Conservation (phyloP, 2,797 vertebrate species). For the Buceros bicornis region DNA sequence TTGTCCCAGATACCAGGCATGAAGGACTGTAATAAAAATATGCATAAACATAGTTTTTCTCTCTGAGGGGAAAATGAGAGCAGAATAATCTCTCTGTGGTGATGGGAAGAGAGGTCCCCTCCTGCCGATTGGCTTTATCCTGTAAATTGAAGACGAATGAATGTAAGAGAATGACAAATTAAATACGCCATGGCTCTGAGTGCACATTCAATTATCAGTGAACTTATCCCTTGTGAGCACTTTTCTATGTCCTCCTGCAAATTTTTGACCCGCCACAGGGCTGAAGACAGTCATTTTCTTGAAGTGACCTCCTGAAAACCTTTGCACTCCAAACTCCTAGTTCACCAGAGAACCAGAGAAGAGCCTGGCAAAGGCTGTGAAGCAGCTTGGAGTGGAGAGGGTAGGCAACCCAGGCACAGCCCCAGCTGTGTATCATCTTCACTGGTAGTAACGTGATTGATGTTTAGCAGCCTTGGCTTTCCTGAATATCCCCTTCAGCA, state of each 20-base stretch:
- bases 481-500: background rate
- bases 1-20: background rate
- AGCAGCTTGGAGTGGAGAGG: background rate
- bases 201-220: rapidly evolving
- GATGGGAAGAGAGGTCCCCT: background rate
- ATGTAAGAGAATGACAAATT: background rate
- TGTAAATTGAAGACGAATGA: background rate
- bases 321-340: background rate
- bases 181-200: background rate
- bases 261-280: background rate
- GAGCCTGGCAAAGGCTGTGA: too few species aligned
- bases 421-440: rapidly evolving
- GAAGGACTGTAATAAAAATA: background rate
- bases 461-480: background rate
- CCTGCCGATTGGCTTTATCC: background rate
- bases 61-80: background rate
- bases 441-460: rapidly evolving
- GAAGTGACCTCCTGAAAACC: background rate
- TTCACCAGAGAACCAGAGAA: background rate
- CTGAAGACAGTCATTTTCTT: background rate
- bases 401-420: background rate
- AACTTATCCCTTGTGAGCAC: background rate
- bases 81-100: background rate
- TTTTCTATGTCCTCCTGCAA: background rate
- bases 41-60: background rate